Conservation (phyloP, 2,113 vertebrate genomes). For the Rhinoderma darwinii region DNA sequence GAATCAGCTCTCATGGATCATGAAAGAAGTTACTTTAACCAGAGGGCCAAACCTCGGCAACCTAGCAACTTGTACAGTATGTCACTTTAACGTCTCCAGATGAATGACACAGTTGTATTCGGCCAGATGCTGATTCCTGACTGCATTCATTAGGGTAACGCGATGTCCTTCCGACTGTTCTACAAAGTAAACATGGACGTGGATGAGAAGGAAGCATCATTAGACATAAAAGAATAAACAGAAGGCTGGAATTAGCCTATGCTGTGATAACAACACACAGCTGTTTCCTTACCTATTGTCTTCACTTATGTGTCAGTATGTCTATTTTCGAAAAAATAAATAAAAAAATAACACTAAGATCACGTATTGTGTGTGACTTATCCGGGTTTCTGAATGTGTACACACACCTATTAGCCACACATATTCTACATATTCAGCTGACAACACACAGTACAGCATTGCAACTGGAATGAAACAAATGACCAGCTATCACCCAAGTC, state of each 20-base stretch:
- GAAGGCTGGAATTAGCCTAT: background rate
- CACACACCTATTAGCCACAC: background rate
- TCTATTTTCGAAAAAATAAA: slow-evolving; percentile 10
- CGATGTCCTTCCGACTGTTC: background rate
- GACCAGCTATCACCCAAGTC: background rate
- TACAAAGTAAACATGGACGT: background rate
- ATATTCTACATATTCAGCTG: background rate
- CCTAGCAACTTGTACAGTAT: background rate
- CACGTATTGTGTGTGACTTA: slow-evolving; percentile 12
- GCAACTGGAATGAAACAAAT: background rate
- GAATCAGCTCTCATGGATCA: background rate
- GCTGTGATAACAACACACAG: slow-evolving; percentile 47
- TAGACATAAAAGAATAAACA: slow-evolving; percentile 8
- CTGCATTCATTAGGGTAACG: background rate
- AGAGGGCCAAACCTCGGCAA: background rate
- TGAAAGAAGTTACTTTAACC: background rate
- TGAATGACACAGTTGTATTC: background rate
- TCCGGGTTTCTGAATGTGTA: background rate
- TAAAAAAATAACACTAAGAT: background rate
- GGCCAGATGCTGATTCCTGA: background rate
- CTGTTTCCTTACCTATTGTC: slow-evolving; percentile 42
- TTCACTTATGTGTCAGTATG: background rate
- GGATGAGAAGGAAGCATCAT: background rate
- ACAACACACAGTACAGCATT: background rate
- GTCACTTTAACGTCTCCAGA: background rate